Evolutionary conservation across 2,797 vertebrate genomes (phyloP).

Genomic region (Caiman crocodilus): DNA sequence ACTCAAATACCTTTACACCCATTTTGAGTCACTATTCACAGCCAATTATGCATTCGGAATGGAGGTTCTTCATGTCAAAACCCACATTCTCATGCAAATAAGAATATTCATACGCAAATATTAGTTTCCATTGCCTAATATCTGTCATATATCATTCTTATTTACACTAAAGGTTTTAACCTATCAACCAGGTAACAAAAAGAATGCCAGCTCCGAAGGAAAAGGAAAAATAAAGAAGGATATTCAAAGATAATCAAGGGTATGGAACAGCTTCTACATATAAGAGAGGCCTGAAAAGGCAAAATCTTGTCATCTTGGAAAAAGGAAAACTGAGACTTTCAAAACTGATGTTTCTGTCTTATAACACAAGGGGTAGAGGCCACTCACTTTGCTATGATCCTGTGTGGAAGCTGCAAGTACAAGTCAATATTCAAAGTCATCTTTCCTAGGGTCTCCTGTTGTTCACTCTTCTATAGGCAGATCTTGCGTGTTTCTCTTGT

Average conservation of each 20-base stretch:
- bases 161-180: neutral
- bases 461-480: neutral
- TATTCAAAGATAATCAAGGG: too few relatives aligned
- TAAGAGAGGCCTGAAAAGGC: too few relatives aligned
- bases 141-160: neutral
- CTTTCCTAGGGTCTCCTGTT: neutral
- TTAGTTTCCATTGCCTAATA: neutral
- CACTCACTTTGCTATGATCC: neutral
- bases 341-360: too few relatives aligned
- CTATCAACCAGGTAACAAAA: neutral
- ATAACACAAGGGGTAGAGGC: too few relatives aligned
- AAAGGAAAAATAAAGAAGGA: too few relatives aligned
- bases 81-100: accelerated
- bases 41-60: neutral
- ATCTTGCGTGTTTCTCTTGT: neutral
- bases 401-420: neutral
- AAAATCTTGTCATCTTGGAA: too few relatives aligned
- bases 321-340: too few relatives aligned
- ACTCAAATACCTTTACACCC: neutral
- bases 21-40: neutral
- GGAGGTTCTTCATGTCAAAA: neutral
- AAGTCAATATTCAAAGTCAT: neutral
- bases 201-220: neutral
- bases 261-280: too few relatives aligned
- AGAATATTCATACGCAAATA: neutral